Base-by-base conservation (phyloP, 2,888 invertebrate species). In the Parascotia fuliginaria region DNA sequence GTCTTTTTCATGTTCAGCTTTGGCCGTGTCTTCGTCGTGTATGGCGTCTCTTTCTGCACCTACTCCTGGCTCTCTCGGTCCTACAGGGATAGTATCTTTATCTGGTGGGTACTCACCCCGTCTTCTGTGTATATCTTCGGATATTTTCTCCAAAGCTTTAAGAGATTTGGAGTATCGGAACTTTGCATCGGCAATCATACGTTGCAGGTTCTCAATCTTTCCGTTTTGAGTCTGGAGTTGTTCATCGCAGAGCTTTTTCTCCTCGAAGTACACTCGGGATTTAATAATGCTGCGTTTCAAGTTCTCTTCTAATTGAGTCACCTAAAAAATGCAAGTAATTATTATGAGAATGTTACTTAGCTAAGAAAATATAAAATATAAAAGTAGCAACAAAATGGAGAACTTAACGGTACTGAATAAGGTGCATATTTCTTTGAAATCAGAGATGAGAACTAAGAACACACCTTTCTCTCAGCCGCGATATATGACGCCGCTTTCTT, bases 221-320 rank as follows among this genome's bases (percentile, higher is more conserved):
- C 94, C 94, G 79, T 97, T 98, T 79, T 98, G 97, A 2, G 96
- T 95, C 72, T 96, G 95, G 46, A 98, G 83, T 79, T 97, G 97
- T 71, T 96, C 95, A 79, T 98, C 96, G 68, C 97, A 97, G 9
- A 96, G 93, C 74, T 95, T 94, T 87, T 97, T 98, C 82, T 97
- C 96, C 60, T 98, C 98, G 77, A 98, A 98, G 83, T 98, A 98
- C 0, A 96, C 94, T 49, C 97, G 94, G 0, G 98, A 96, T 84
- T 97, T 98, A 28, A 95, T 93, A 42, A 98, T 97, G 75, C 95
- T 96, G 44, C 96, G 94, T 65, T 95, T 95, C 46, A 97, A 93
- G 71, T 96, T 96, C 65, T 97, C 97, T 82, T 98, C 97, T 19
- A 97, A 83, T 72, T 95, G 94, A 67, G 96, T 95, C 33, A 96